phyloP scores from a whole-genome alignment of 2,797 vertebrate genomes.

The Micromesistius poutassou region DNA sequence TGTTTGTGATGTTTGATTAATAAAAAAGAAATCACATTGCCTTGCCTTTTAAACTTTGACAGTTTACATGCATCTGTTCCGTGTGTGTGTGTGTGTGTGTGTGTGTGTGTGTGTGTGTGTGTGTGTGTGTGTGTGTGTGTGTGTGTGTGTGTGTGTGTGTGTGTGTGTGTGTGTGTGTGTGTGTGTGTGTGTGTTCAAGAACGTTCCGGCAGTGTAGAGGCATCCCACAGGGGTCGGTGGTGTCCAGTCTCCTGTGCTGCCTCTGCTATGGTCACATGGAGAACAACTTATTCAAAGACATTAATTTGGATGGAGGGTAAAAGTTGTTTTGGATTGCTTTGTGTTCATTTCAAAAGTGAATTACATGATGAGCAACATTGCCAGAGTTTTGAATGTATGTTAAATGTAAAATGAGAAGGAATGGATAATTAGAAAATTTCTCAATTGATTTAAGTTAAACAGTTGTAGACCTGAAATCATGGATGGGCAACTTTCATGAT shows the following conservation, averaged over 20 bases:
- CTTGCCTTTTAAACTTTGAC: background rate
- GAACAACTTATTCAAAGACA: slow-evolving; percentile 70
- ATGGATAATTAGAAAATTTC: background rate
- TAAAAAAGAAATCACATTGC: background rate
- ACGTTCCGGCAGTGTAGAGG: slow-evolving; percentile 83
- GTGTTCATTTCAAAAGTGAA: background rate
- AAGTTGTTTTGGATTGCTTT: background rate
- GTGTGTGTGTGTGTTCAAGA: slow-evolving; percentile 59
- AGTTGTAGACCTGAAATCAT: background rate
- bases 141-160: background rate
- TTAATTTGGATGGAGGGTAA: slow-evolving; percentile 78
- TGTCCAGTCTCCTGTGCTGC: slow-evolving; percentile 88
- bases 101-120: background rate
- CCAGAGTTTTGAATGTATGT: background rate
- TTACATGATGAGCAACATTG: background rate
- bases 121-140: background rate
- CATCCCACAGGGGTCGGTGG: slow-evolving; percentile 88
- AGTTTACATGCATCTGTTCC: background rate
- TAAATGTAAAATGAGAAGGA: background rate
- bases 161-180: background rate
- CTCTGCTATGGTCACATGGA: slow-evolving; percentile 97
- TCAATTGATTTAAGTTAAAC: background rate
- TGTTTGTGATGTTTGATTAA: background rate
- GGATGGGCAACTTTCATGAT: too few relatives aligned
- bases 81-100: background rate